Evolutionary conservation across 2,797 vertebrate species (phyloP).

Genomic region (Sebastes minor): DNA sequence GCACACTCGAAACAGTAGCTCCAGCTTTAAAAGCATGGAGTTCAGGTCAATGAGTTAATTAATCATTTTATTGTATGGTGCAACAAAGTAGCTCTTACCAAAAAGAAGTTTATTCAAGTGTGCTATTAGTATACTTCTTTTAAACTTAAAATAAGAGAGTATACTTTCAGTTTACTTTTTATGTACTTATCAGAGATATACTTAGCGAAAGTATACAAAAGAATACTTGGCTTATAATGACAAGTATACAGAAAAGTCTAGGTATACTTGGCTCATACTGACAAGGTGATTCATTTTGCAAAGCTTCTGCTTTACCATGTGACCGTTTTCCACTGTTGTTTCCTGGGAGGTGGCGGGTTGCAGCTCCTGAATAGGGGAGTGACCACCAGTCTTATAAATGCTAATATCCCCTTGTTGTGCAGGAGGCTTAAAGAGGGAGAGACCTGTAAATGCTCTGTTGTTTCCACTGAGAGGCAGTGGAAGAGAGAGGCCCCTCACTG

Average conservation of each 20-base stretch:
- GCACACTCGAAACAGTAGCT: constrained; percentile 17
- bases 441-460: constrained; percentile 30
- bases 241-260: no score
- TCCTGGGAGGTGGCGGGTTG: constrained; percentile 10
- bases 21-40: neutral
- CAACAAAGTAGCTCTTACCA: neutral
- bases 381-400: constrained; percentile 45
- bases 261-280: no score
- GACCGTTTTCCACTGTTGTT: neutral
- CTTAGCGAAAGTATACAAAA: no score
- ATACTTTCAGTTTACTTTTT: no score
- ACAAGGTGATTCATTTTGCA: neutral
- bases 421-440: constrained; percentile 2
- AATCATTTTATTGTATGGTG: neutral
- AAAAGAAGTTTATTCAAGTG: no score
- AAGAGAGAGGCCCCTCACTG: constrained; percentile 26
- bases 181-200: no score
- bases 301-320: neutral
- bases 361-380: constrained; percentile 19
- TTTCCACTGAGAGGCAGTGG: constrained; percentile 35
- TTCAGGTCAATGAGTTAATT: constrained; percentile 21
- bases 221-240: no score
- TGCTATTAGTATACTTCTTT: no score
- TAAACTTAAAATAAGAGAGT: no score
- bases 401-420: constrained; percentile 42